Base-by-base conservation (phyloP, 2,888 invertebrate species). In the Andrena bicolor region DNA sequence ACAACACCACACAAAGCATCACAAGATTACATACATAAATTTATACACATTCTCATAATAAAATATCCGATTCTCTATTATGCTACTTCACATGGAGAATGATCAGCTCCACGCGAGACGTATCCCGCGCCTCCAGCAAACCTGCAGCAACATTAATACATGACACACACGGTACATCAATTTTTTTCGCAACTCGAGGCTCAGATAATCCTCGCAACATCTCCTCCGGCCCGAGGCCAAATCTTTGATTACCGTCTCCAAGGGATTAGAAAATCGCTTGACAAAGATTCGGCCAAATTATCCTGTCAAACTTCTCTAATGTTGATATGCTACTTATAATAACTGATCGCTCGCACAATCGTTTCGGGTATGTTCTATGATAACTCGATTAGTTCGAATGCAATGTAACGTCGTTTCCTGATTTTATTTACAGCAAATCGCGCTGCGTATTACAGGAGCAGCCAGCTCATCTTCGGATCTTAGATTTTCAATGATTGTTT, bases 21-120 rank as follows among this genome's bases (percentile, higher is more conserved):
- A 85, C 86, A 86, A 83, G 84, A 80, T 84, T 89, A 88, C 86
- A 88, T 87, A 88, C 87, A 88, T 78, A 85, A 87, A 88, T 91
- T 83, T 90, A 90, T 90, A 88, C 81, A 90, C 75, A 86, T 87
- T 87, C 82, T 87, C 87, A 91, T 92, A 92, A 87, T 92, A 92
- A 92, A 92, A 92, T 92, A 92, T 92, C 88, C 86, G 90, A 90
- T 90, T 91, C 88, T 92, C 89, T 90, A 88, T 91, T 91, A 89
- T 82, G 80, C 86, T 90, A 90, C 80, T 83, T 90, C 89, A 88
- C 88, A 89, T 82, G 89, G 84, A 87, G 88, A 89, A 83, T 82
- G 83, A 83, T 81, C 83, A 85, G 84, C 81, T 71, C 76, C 82
- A 87, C 83, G 83, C 78, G 84, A 86, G 86, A 89, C 88, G 84